These are phyloP conservation scores for Ametastegia equiseti DNA, from an alignment of 2,888 invertebrate species.

Conservation along the genomic window DNA sequence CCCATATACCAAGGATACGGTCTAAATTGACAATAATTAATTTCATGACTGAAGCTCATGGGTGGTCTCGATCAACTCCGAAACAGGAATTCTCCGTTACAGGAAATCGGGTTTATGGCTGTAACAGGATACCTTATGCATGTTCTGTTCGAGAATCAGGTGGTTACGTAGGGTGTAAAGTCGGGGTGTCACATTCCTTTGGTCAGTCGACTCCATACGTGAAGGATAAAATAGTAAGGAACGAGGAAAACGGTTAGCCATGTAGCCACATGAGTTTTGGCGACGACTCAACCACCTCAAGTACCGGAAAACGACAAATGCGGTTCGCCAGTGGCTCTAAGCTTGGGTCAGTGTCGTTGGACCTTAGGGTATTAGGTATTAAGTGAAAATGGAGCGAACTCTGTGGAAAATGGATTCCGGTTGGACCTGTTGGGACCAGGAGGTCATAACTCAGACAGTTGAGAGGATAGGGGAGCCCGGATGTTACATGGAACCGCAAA, in stretches of 20 bases:
- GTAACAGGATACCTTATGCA: not conserved
- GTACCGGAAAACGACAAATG: constrained; percentile 39
- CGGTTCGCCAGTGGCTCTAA: constrained; percentile 18
- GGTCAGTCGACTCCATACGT: not conserved
- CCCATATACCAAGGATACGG: not conserved
- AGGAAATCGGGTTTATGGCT: not conserved
- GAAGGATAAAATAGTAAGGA: not conserved
- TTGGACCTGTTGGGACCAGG: constrained; percentile 23
- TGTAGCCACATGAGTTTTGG: not conserved
- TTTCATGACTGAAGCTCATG: not conserved
- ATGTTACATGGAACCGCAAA: constrained; percentile 30
- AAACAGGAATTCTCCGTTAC: not conserved
- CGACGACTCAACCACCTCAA: constrained; percentile 30
- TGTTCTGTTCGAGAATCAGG: not conserved
- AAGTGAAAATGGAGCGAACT: constrained; percentile 45
- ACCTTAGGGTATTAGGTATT: constrained; percentile 44
- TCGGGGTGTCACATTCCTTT: not conserved
- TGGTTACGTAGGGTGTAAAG: not conserved
- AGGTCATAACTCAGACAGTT: constrained; percentile 38
- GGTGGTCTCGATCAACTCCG: not conserved
- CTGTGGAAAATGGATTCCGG: constrained; percentile 42
- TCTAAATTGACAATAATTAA: not conserved
- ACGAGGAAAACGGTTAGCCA: constrained; percentile 7
- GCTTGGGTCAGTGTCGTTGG: constrained; percentile 38
- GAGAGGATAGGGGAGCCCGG: constrained; percentile 21